phyloP scores from a whole-genome alignment of 2,797 vertebrate genomes.

The Setipinna tenuifilis region DNA sequence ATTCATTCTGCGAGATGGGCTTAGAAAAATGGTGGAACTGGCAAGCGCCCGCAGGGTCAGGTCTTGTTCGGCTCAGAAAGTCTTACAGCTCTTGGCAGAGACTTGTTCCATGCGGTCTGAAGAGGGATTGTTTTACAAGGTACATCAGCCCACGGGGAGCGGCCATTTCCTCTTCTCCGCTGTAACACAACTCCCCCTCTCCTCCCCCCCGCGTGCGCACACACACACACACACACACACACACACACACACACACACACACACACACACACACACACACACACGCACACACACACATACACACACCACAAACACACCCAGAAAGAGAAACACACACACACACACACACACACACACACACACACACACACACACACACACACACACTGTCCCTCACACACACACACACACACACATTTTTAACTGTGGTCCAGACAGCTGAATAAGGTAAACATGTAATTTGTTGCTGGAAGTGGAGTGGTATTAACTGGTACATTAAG shows the following conservation, averaged over 20 bases:
- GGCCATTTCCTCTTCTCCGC: conserved; percentile 81
- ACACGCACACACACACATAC: conserved; percentile 5
- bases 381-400: conserved; percentile 29
- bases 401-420: conserved; percentile 60
- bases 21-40: conserved; percentile 70
- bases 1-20: conserved; percentile 72
- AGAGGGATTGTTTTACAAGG: conserved; percentile 80
- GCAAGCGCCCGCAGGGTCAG: conserved; percentile 66
- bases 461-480: conserved; percentile 73
- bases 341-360: too few relatives aligned
- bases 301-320: too few relatives aligned
- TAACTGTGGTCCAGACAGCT: conserved; percentile 85
- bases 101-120: conserved; percentile 69
- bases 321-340: too few relatives aligned
- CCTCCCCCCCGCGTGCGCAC: background rate
- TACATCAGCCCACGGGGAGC: conserved; percentile 81
- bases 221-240: conserved; percentile 26
- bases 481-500: background rate
- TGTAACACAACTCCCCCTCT: conserved; percentile 66
- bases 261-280: conserved; percentile 59
- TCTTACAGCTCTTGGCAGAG: conserved; percentile 69
- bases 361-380: conserved; percentile 27
- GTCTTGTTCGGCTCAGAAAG: conserved; percentile 63
- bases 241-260: conserved; percentile 19
- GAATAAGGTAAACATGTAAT: conserved; percentile 80